A percentile compares a stretch with the other conserved stretches of the same genome.
Conservation (phyloP, 2,797 vertebrate species). For the Siniperca obscura region DNA sequence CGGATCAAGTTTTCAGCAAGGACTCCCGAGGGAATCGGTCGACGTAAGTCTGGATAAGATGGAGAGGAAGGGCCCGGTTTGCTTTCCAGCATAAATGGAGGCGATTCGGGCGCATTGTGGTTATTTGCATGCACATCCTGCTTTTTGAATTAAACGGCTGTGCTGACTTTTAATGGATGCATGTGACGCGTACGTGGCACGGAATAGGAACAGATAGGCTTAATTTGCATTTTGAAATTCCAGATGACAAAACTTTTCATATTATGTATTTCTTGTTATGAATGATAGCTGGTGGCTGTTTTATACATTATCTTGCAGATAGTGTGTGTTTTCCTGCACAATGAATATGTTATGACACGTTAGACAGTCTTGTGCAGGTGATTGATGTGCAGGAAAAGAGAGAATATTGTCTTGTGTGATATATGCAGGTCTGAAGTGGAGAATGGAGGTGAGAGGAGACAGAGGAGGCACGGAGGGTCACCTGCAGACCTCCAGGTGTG, state of each 20-base stretch:
- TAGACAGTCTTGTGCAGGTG: background rate
- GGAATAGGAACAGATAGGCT: background rate
- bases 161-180: background rate
- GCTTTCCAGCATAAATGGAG: background rate
- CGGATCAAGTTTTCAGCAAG: conserved; percentile 64
- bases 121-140: conserved; percentile 24
- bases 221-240: conserved; percentile 2
- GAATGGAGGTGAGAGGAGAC: conserved; percentile 71
- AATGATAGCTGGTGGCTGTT: background rate
- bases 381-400: background rate
- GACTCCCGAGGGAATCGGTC: conserved; percentile 71
- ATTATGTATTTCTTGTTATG: too few relatives aligned
- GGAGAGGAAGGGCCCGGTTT: conserved; percentile 45
- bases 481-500: conserved; percentile 62
- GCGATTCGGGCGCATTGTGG: conserved; percentile 1
- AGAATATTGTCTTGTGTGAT: background rate
- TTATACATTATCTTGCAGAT: background rate
- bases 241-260: background rate
- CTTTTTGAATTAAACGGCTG: conserved; percentile 5
- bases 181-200: conserved; percentile 51
- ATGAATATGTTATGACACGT: background rate
- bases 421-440: conserved; percentile 73
- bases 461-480: conserved; percentile 63
- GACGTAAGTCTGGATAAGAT: conserved; percentile 73
- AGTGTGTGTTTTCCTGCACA: background rate